Conservation (phyloP, 1,140 invertebrate species). For the Pachypeltis micranthus region DNA sequence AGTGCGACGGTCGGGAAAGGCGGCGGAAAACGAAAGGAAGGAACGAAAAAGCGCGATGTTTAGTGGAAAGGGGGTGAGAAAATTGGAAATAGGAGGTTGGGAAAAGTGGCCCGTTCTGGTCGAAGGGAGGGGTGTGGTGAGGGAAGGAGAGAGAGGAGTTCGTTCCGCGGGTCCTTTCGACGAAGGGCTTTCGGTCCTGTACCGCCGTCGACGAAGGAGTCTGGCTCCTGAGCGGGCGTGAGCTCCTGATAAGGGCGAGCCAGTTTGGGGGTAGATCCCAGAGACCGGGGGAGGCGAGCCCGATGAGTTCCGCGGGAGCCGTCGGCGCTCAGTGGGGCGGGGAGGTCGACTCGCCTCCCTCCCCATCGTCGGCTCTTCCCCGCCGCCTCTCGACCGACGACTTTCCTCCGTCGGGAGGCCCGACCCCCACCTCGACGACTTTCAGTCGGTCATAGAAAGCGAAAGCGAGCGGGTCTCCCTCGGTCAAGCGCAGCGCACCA, state of each 20-base stretch:
- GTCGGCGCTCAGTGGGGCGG: background rate
- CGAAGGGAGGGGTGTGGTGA: background rate
- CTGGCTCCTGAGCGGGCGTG: background rate
- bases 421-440: no score
- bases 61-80: constrained; percentile 2
- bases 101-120: background rate
- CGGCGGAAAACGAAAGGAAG: background rate
- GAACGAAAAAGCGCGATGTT: background rate
- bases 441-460: constrained; percentile 21
- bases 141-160: background rate
- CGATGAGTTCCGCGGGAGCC: background rate
- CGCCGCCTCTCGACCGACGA: no score
- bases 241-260: background rate
- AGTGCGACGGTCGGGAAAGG: background rate
- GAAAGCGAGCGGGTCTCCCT: constrained; percentile 15
- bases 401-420: background rate
- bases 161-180: no score
- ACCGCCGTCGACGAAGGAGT: background rate
- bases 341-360: no score
- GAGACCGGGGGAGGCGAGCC: background rate
- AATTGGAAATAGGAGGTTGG: no score
- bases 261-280: background rate
- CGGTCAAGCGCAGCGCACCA: constrained; percentile 10
- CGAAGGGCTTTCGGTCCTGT: background rate
- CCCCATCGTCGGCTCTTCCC: no score